Evolutionary conservation across 2,888 invertebrate species (phyloP), one percentile per base, ranked within the genome.

Genomic region (Rapana venosa): DNA sequence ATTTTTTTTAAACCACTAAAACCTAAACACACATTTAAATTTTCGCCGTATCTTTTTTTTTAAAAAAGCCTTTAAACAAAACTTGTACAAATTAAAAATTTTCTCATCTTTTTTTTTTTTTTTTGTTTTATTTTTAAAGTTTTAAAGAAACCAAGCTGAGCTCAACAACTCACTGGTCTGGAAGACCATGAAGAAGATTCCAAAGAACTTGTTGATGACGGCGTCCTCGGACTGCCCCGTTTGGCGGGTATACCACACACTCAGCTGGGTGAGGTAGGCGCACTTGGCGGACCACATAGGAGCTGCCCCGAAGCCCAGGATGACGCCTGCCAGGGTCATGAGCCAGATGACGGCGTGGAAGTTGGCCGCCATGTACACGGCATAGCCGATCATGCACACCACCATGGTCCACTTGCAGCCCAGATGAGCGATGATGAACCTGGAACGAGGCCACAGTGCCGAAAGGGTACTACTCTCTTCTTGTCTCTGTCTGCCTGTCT

Each of bases 221-320:
- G 98, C 98, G 96, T 98, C 98, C 88, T 98, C 97, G 61, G 95
- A 93, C 95, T 98, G 98, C 94, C 98, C 98, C 26, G 98, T 94
- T 86, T 96, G 97, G 95, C 98, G 98, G 30, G 99, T 98, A 96
- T 98, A 98, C 93, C 98, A 97, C 92, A 98, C 98, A 86, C 98
- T 99, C 81, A 92, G 92, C 90, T 95, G 93, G 26, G 99, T 99
- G 92, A 99, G 97, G 96, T 99, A 99, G 1, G 98, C 98, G 91
- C 99, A 99, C 96, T 99, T 98, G n/a, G 99, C 98, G 0, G 99
- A 98, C 99, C 99, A 99, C 97, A 99, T 98, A 87, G 99, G 99
- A 0, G 99, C 99, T 2, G 99, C 99, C 20, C 98, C 99, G 89
- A 99, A 96, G 92, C 99, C 99, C 66, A 98, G 97, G n/a, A 99